Evolutionary conservation across 2,113 vertebrate species (phyloP).

Genomic region (Engystomops pustulosus): DNA sequence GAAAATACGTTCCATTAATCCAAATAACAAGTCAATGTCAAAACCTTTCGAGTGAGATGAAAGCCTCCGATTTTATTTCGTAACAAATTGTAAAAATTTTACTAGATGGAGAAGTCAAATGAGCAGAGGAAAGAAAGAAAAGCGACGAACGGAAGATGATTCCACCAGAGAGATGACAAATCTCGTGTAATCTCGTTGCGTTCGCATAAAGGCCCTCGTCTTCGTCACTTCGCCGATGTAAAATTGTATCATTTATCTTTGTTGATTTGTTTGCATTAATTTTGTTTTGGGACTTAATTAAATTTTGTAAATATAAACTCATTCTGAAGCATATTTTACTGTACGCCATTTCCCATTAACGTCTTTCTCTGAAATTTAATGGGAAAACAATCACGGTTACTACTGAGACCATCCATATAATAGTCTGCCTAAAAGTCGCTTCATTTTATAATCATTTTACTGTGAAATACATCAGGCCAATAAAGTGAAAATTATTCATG

Average conservation of each 20-base stretch:
- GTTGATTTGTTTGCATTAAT: conserved; percentile 53
- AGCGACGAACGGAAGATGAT: not conserved
- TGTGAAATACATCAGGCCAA: not conserved
- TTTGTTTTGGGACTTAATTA: conserved; percentile 57
- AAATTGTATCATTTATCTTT: conserved; percentile 52
- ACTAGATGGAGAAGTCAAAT: not conserved
- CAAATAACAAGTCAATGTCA: conserved; percentile 14
- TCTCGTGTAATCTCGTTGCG: conserved; percentile 23
- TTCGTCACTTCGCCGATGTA: conserved; percentile 46
- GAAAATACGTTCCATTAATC: conserved; percentile 5
- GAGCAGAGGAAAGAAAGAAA: not conserved
- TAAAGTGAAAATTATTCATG: conserved; percentile 55
- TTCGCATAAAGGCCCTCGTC: conserved; percentile 31
- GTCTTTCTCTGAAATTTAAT: conserved; percentile 54
- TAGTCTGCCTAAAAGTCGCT: not conserved
- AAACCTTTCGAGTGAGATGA: not conserved
- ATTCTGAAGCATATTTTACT: conserved; percentile 53
- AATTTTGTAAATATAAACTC: conserved; percentile 55
- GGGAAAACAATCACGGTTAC: conserved; percentile 50
- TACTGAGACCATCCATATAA: conserved; percentile 34
- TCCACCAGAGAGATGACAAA: conserved; percentile 11
- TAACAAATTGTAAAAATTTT: conserved; percentile 23
- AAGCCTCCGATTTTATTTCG: conserved; percentile 8
- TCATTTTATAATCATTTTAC: conserved; percentile 40
- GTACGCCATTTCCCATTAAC: conserved; percentile 52